These are phyloP conservation scores for Lasioglossum pauxillum DNA, from an alignment of 2,888 invertebrate genomes.

Conservation along the genomic window DNA sequence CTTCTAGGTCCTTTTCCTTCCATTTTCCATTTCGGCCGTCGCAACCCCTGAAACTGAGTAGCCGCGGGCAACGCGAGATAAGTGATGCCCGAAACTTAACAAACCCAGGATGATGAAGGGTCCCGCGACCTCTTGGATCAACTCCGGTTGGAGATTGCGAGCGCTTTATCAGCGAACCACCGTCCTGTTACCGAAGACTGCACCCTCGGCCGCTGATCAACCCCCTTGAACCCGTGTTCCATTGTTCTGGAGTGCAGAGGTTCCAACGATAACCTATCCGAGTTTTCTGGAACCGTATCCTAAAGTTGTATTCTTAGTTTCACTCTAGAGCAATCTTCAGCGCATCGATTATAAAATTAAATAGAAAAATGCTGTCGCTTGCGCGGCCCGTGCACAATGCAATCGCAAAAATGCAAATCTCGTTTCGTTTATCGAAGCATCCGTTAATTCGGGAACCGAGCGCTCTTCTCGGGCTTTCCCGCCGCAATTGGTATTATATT, in stretches of 20 bases:
- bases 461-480: not conserved
- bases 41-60: slow-evolving; percentile 46
- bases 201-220: slow-evolving; percentile 2
- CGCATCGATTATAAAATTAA: not conserved
- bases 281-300: not conserved
- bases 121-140: slow-evolving; percentile 63
- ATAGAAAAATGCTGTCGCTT: not conserved
- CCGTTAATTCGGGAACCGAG: not conserved
- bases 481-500: not conserved
- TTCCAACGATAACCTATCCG: not conserved
- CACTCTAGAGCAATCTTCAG: not conserved
- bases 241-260: not conserved
- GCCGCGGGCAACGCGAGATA: slow-evolving; percentile 78
- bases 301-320: not conserved
- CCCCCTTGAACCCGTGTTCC: not conserved
- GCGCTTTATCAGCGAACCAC: slow-evolving; percentile 47
- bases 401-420: not conserved
- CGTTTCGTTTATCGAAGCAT: not conserved
- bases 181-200: not conserved
- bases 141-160: slow-evolving; percentile 39
- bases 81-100: slow-evolving; percentile 82
- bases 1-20: not conserved
- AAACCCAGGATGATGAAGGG: slow-evolving; percentile 70
- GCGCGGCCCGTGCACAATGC: not conserved
- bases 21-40: not conserved